Evolutionary conservation across 2,113 vertebrate genomes (phyloP).

Genomic region (Trematomus loennbergii): DNA sequence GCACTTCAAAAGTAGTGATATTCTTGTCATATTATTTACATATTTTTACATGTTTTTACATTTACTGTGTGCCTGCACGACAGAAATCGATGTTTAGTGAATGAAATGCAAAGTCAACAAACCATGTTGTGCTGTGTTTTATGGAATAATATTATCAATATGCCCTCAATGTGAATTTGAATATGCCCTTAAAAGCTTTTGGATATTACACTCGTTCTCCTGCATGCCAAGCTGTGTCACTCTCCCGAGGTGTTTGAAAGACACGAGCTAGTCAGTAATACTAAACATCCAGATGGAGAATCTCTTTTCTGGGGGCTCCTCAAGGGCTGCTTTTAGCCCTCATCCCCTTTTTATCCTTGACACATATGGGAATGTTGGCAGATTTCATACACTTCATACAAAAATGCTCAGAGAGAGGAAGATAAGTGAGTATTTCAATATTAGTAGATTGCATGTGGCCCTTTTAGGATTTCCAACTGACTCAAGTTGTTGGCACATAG

Average conservation of each 20-base stretch:
- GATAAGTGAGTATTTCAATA: background rate
- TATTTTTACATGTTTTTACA: constrained; percentile 71
- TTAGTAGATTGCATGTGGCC: constrained; percentile 17
- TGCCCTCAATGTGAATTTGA: constrained; percentile 46
- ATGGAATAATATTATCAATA: constrained; percentile 19
- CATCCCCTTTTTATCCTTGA: constrained; percentile 16
- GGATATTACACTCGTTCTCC: constrained; percentile 22
- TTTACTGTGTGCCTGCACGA: constrained; percentile 16
- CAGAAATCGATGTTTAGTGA: constrained; percentile 12
- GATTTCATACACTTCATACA: constrained; percentile 9
- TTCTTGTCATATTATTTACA: constrained; percentile 67
- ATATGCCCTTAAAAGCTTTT: constrained; percentile 44
- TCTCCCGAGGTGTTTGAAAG: constrained; percentile 40
- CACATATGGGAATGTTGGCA: constrained; percentile 38
- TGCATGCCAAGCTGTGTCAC: background rate
- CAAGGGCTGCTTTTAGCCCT: constrained; percentile 20
- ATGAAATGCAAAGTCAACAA: constrained; percentile 47
- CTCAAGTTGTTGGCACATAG: background rate
- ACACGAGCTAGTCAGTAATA: constrained; percentile 36
- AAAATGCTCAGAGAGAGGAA: background rate
- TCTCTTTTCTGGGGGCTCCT: constrained; percentile 29
- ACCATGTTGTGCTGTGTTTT: constrained; percentile 23
- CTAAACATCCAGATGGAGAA: constrained; percentile 54
- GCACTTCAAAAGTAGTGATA: constrained; percentile 20
- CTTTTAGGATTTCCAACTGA: background rate